Conservation (phyloP, 2,888 invertebrate species). For the Oscheius sp. region DNA sequence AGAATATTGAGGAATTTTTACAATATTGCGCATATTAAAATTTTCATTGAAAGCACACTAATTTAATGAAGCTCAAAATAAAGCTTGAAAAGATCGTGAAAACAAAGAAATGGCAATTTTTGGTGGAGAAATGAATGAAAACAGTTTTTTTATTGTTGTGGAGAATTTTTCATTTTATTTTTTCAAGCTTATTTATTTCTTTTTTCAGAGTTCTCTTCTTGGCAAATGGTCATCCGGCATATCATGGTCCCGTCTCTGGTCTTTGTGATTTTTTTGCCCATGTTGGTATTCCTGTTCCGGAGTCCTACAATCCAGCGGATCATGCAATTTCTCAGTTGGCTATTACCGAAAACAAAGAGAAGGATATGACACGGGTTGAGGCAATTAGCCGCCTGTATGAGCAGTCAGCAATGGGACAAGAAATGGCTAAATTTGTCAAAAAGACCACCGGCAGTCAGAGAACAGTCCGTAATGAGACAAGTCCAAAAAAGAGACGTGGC, state of each 20-base stretch:
- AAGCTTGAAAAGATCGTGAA: too few relatives aligned
- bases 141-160: too few relatives aligned
- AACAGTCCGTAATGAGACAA: neutral
- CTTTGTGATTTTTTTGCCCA: conserved; percentile 58
- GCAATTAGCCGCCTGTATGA: conserved; percentile 14
- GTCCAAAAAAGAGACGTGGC: conserved; percentile 57
- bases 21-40: too few relatives aligned
- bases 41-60: too few relatives aligned
- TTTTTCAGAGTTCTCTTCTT: conserved; percentile 65
- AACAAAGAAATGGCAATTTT: too few relatives aligned
- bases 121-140: too few relatives aligned
- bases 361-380: conserved; percentile 49
- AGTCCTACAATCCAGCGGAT: conserved; percentile 72
- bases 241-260: conserved; percentile 57
- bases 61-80: too few relatives aligned
- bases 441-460: neutral
- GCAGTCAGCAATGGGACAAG: neutral
- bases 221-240: conserved; percentile 63
- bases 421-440: conserved; percentile 3
- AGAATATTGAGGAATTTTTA: too few relatives aligned
- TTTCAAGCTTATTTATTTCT: too few relatives aligned
- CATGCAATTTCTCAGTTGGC: conserved; percentile 71
- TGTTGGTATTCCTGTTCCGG: conserved; percentile 56
- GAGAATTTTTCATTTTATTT: too few relatives aligned
- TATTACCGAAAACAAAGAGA: conserved; percentile 51